Percentiles rank a stretch among this genome's conserved stretches.
Conservation (phyloP, 2,797 vertebrate species). For the Distichodus sexfasciatus region DNA sequence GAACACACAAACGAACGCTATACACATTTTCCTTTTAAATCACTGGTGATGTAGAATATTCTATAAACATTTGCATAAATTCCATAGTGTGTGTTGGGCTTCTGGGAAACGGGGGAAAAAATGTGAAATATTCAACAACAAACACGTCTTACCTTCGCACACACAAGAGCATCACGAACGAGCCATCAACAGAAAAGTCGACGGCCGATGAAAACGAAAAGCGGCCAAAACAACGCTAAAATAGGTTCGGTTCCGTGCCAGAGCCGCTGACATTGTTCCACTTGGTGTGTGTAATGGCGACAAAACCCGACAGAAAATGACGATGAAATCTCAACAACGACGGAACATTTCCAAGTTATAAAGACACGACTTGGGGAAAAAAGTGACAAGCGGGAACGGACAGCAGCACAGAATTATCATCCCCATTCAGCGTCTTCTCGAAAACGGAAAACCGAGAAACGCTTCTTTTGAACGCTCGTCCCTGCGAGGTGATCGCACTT, state of each 20-base stretch:
- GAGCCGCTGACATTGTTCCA: slow-evolving; percentile 12
- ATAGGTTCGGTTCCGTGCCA: neutral
- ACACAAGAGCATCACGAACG: slow-evolving; percentile 48
- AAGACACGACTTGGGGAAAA: neutral
- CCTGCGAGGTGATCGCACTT: too few species aligned
- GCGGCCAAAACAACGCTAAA: neutral
- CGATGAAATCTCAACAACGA: neutral
- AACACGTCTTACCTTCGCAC: slow-evolving; percentile 59
- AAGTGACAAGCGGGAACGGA: neutral
- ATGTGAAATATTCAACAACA: too few species aligned
- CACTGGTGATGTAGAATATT: too few species aligned
- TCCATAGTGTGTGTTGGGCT: too few species aligned
- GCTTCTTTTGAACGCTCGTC: too few species aligned
- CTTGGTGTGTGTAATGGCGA: neutral
- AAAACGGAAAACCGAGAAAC: slow-evolving; percentile 48
- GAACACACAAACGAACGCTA: too few species aligned
- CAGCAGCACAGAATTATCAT: too few species aligned
- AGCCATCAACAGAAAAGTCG: neutral
- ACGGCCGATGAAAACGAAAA: neutral
- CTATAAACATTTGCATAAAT: too few species aligned
- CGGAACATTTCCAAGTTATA: neutral
- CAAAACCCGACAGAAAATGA: neutral
- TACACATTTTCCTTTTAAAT: too few species aligned
- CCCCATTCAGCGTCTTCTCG: neutral
- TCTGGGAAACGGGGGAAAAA: too few species aligned